These are phyloP conservation scores for Hesperia comma DNA, from an alignment of 2,888 invertebrate species.

Conservation along the genomic window DNA sequence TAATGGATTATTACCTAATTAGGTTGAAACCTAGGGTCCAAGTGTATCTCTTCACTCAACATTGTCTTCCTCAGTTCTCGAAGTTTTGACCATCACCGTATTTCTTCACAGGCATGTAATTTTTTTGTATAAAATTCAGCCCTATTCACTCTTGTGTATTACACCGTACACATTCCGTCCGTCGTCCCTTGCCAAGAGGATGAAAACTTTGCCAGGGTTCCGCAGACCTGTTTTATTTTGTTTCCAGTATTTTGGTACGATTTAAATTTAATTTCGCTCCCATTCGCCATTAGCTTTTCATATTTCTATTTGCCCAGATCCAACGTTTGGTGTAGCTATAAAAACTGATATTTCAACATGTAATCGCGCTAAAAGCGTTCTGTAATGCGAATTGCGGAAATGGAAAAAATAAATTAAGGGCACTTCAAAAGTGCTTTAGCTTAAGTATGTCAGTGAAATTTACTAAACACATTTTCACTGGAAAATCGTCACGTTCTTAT, in stretches of 20 bases:
- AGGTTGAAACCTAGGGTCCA: no score
- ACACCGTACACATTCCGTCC: slow-evolving; percentile 44
- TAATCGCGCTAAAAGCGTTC: slow-evolving; percentile 32
- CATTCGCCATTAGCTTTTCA: slow-evolving; percentile 33
- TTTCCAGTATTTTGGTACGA: slow-evolving; percentile 54
- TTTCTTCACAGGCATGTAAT: no score
- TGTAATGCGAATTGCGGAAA: slow-evolving; percentile 6
- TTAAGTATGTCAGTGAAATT: not conserved
- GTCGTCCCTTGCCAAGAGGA: slow-evolving; percentile 67
- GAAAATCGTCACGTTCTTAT: not conserved
- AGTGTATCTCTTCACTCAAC: no score
- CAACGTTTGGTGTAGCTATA: slow-evolving; percentile 24
- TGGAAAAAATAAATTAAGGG: slow-evolving; percentile 7
- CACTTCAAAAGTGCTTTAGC: not conserved
- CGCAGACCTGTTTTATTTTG: slow-evolving; percentile 56
- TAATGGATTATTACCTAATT: no score
- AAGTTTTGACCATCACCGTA: no score
- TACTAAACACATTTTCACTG: not conserved
- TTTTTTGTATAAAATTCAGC: no score
- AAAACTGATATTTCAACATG: slow-evolving; percentile 27
- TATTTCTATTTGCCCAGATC: slow-evolving; percentile 31
- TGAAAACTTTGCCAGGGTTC: slow-evolving; percentile 59
- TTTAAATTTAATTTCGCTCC: slow-evolving; percentile 36
- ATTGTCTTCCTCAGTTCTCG: no score
- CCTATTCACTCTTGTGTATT: slow-evolving; percentile 40